phyloP scores from a whole-genome alignment of 2,888 invertebrate species.

The Drosophila atripex region DNA sequence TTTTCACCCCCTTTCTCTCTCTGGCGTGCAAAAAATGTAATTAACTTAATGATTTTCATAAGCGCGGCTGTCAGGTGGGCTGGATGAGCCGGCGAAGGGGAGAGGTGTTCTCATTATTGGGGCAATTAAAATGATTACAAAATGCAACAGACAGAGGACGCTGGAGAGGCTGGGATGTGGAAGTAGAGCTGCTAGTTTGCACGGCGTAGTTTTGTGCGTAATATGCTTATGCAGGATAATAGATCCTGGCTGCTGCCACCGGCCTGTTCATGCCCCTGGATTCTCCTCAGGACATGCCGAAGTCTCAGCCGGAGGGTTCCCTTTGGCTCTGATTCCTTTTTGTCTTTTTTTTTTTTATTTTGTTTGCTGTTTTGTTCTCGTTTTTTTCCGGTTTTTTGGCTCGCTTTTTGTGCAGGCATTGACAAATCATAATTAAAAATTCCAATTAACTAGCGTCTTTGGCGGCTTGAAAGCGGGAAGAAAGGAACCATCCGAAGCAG shows the following conservation, averaged over 20 bases:
- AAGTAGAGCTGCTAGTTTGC: conserved; percentile 2
- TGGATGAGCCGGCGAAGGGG: not conserved
- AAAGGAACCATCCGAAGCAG: conserved; percentile 3
- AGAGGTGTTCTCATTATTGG: conserved; percentile 59
- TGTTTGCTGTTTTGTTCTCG: conserved; percentile 21
- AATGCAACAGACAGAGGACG: conserved; percentile 48
- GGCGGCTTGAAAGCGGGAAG: conserved; percentile 9
- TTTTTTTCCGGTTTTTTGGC: conserved; percentile 10
- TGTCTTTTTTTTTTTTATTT: conserved; percentile 4
- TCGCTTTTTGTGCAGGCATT: conserved; percentile 35
- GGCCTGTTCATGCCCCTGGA: not conserved
- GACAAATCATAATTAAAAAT: conserved; percentile 78
- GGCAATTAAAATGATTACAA: conserved; percentile 80
- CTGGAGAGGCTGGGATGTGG: conserved; percentile 8
- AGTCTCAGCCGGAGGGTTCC: conserved; percentile 34
- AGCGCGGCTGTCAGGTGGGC: conserved; percentile 36
- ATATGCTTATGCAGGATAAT: conserved; percentile 31
- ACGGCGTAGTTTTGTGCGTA: conserved; percentile 65
- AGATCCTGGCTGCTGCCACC: conserved; percentile 4
- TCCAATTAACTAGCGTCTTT: conserved; percentile 70
- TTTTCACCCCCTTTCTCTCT: conserved; percentile 23
- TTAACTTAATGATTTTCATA: conserved; percentile 82
- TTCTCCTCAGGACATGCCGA: conserved; percentile 16
- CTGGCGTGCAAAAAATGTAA: conserved; percentile 78
- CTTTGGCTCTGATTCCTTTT: conserved; percentile 7